These are phyloP conservation scores for Amblyopsis rosae DNA, from an alignment of 2,113 vertebrate genomes.

Conservation along the genomic window DNA sequence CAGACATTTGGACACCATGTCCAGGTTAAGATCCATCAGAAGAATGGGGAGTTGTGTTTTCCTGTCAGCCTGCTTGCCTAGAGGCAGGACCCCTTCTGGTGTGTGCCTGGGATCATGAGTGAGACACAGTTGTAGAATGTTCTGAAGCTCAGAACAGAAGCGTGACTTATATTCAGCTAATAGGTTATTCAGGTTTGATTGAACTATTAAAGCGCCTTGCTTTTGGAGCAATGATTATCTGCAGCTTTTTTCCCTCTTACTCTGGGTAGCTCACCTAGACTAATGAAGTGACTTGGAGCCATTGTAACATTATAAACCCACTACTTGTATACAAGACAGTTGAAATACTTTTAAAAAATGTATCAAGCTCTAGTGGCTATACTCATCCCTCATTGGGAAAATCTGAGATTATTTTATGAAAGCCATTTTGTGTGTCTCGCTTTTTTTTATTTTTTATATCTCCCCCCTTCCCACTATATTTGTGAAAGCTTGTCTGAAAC, in stretches of 20 bases:
- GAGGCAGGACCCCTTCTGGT: conserved; percentile 1
- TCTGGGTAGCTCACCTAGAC: conserved; percentile 61
- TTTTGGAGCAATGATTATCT: conserved; percentile 83
- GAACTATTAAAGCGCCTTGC: conserved; percentile 64
- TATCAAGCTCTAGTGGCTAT: conserved; percentile 46
- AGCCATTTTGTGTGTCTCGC: conserved; percentile 58
- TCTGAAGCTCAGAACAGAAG: conserved; percentile 32
- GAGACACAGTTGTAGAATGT: conserved; percentile 33
- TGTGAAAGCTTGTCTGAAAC: conserved; percentile 82
- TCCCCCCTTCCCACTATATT: conserved; percentile 68
- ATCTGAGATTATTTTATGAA: conserved; percentile 57
- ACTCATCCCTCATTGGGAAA: conserved; percentile 32
- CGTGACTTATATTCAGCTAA: conserved; percentile 65
- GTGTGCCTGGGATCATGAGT: conserved; percentile 28
- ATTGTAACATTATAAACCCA: conserved; percentile 59
- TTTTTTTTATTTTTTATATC: neutral
- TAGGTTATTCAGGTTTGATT: conserved; percentile 89
- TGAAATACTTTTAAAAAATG: conserved; percentile 48
- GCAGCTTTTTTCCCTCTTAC: conserved; percentile 71
- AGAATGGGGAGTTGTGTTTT: neutral
- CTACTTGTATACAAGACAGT: conserved; percentile 53
- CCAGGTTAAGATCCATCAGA: conserved; percentile 6
- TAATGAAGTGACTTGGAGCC: conserved; percentile 74
- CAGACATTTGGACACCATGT: neutral
- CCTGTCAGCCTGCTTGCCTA: conserved; percentile 1